A percentile compares a stretch with the other conserved stretches of the same genome.
These are phyloP conservation scores for Teleogryllus oceanicus DNA, from an alignment of 2,888 invertebrate genomes.

Conservation along the genomic window DNA sequence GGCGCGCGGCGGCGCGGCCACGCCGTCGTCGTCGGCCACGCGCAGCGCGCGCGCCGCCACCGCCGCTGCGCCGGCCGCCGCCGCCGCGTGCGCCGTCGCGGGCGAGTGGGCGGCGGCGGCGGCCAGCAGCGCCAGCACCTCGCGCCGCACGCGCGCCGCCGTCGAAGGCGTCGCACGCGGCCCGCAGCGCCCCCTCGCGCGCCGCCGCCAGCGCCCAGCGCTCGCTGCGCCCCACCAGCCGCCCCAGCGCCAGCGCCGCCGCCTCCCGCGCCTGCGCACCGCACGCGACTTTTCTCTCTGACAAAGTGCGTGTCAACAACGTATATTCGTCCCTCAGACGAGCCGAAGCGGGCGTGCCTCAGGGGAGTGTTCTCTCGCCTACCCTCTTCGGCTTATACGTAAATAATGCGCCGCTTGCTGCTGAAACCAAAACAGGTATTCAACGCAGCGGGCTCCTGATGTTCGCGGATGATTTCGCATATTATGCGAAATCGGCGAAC, in stretches of 20 bases:
- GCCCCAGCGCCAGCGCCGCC: neutral
- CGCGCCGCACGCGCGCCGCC: neutral
- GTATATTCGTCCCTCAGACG: too few species aligned
- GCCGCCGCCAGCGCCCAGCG: neutral
- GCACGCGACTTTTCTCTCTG: too few species aligned
- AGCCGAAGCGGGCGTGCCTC: too few species aligned
- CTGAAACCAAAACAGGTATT: too few species aligned
- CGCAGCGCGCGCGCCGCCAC: neutral
- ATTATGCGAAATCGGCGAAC: too few species aligned
- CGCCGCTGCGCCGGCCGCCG: neutral
- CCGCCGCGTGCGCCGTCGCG: neutral
- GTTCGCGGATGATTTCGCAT: too few species aligned
- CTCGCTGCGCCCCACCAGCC: neutral
- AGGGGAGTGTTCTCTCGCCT: too few species aligned
- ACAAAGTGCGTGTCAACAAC: too few species aligned
- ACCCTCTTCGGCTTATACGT: too few species aligned
- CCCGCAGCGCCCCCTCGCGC: neutral
- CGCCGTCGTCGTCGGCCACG: neutral
- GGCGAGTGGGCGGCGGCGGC: neutral
- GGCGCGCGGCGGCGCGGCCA: neutral
- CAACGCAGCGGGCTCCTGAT: too few species aligned
- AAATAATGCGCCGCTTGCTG: too few species aligned
- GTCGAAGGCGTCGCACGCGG: neutral
- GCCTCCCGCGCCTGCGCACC: neutral
- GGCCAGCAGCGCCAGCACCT: neutral